Conservation (phyloP, 2,113 vertebrate genomes). For the Poecilia latipinna region DNA sequence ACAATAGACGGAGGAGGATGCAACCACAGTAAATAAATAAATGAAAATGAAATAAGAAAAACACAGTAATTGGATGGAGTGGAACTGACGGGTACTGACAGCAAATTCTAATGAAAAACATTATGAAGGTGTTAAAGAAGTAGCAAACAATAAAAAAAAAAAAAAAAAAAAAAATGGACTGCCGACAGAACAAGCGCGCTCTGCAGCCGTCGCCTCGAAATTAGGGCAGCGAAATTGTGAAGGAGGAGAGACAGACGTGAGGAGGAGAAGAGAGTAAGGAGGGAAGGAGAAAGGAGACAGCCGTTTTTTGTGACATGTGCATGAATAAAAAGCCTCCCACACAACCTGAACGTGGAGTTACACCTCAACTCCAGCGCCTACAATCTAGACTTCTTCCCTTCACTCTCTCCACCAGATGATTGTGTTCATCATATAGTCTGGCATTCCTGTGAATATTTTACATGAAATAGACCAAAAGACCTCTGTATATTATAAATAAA, state of each 20-base stretch:
- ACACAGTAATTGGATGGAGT: constrained; percentile 53
- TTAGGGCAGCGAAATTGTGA: constrained; percentile 45
- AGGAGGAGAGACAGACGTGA: constrained; percentile 8
- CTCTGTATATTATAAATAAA: neutral
- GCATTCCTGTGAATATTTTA: constrained; percentile 22
- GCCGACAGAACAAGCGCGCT: constrained; percentile 39
- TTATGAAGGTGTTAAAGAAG: constrained; percentile 77
- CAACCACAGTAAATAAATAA: constrained; percentile 22
- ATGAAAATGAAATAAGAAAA: constrained; percentile 21
- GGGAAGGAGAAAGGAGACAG: neutral
- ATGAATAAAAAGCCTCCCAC: constrained; percentile 71
- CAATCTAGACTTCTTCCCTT: constrained; percentile 18
- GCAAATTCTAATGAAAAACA: constrained; percentile 75
- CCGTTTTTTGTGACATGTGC: constrained; percentile 63
- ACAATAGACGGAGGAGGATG: constrained; percentile 57
- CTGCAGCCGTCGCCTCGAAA: constrained; percentile 44
- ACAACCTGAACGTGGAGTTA: constrained; percentile 59
- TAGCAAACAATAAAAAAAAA: constrained; percentile 61
- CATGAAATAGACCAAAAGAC: neutral
- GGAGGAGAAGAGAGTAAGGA: constrained; percentile 3
- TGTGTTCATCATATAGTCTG: constrained; percentile 9
- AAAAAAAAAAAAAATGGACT: constrained; percentile 57
- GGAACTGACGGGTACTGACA: constrained; percentile 69
- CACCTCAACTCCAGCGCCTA: constrained; percentile 51
- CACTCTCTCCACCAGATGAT: constrained; percentile 9